Percentiles rank a stretch among this genome's conserved stretches.
These are phyloP conservation scores for Hypolimnas misippus DNA, from an alignment of 2,888 invertebrate genomes.

Conservation along the genomic window DNA sequence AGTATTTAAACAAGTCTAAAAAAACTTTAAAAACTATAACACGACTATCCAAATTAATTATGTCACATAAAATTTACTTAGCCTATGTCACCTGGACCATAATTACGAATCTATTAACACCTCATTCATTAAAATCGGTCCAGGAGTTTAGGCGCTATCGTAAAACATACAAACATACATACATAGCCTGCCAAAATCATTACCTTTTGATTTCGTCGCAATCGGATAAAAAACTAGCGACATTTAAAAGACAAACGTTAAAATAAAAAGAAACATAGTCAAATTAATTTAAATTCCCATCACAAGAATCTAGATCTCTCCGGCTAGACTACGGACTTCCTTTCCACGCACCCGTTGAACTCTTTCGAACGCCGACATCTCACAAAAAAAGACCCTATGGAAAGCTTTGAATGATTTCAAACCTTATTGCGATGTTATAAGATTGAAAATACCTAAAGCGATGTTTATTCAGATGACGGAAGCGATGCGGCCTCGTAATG, in stretches of 20 bases:
- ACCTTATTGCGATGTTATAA: slow-evolving; percentile 43
- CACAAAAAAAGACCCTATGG: slow-evolving; percentile 49
- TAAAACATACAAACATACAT: too few relatives aligned
- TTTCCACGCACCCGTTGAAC: slow-evolving; percentile 65
- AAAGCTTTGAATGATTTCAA: slow-evolving; percentile 44
- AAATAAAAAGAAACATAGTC: slow-evolving; percentile 26
- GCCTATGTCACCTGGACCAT: too few relatives aligned
- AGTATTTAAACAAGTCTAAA: too few relatives aligned
- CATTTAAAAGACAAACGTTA: slow-evolving; percentile 11
- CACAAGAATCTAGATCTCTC: slow-evolving; percentile 49
- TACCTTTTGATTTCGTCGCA: too few relatives aligned
- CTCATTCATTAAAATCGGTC: too few relatives aligned
- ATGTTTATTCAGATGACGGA: slow-evolving; percentile 57
- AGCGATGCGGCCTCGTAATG: slow-evolving; percentile 63
- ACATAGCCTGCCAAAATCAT: too few relatives aligned
- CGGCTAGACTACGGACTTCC: slow-evolving; percentile 60
- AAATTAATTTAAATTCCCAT: slow-evolving; percentile 39
- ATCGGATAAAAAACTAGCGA: too few relatives aligned
- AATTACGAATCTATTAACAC: too few relatives aligned
- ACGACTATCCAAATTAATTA: too few relatives aligned
- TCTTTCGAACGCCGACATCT: slow-evolving; percentile 61
- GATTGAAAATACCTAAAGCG: slow-evolving; percentile 40
- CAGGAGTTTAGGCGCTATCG: too few relatives aligned
- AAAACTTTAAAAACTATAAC: too few relatives aligned
- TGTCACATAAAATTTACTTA: too few relatives aligned